These are phyloP conservation scores for Agonopterix subpropinquella DNA, from an alignment of 2,888 invertebrate species.

Conservation along the genomic window DNA sequence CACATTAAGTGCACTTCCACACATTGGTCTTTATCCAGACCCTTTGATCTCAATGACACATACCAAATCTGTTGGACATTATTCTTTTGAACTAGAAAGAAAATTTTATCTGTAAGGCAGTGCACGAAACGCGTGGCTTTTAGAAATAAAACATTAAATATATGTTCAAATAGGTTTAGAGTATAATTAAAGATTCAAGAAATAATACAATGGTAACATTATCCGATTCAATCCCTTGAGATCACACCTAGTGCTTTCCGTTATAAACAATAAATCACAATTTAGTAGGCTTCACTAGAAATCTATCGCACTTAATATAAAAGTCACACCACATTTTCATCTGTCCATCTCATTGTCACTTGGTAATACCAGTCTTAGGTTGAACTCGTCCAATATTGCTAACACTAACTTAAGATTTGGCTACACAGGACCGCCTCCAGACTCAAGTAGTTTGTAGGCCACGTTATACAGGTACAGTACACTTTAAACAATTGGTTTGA, in stretches of 20 bases:
- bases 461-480: conserved; percentile 34
- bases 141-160: conserved; percentile 25
- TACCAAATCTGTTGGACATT: conserved; percentile 18
- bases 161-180: conserved; percentile 30
- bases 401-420: conserved; percentile 40
- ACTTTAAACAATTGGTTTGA: conserved; percentile 13
- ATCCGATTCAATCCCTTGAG: conserved; percentile 50
- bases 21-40: conserved; percentile 10
- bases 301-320: conserved; percentile 23
- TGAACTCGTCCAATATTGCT: conserved; percentile 12
- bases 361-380: not conserved
- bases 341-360: conserved; percentile 9
- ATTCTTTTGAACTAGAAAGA: conserved; percentile 13
- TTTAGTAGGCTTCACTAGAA: conserved; percentile 49
- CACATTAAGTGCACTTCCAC: conserved; percentile 63
- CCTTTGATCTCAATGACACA: not conserved
- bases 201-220: conserved; percentile 29
- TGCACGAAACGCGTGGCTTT: conserved; percentile 44
- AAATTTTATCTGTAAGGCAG: conserved; percentile 37
- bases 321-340: conserved; percentile 9
- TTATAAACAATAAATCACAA: conserved; percentile 52
- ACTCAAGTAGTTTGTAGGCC: conserved; percentile 40
- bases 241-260: conserved; percentile 49
- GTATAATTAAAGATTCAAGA: conserved; percentile 17
- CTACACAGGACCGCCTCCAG: conserved; percentile 37